Evolutionary conservation across 2,888 invertebrate genomes (phyloP).

Genomic region (Willowsia nigromaculata): DNA sequence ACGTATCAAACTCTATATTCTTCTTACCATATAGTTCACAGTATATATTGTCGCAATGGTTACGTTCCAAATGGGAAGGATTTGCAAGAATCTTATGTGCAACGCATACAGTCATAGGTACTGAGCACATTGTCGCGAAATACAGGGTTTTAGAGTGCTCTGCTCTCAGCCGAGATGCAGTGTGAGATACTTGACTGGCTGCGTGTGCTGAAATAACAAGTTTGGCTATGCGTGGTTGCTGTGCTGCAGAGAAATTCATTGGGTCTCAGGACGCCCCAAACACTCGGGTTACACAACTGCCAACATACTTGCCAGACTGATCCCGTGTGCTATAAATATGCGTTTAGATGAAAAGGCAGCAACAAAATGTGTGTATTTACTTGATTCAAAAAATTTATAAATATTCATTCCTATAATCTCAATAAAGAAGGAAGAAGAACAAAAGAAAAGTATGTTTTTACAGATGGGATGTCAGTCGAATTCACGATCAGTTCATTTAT

Average conservation of each 20-base stretch:
- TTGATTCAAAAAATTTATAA: background rate
- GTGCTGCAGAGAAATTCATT: background rate
- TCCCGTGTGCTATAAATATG: background rate
- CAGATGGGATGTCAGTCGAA: slow-evolving; percentile 23
- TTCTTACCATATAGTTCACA: background rate
- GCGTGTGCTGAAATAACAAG: background rate
- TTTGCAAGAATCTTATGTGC: background rate
- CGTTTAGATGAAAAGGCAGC: background rate
- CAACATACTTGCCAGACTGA: background rate
- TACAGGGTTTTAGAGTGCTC: background rate
- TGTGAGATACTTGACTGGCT: background rate
- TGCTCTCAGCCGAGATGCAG: background rate
- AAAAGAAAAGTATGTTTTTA: slow-evolving; percentile 11
- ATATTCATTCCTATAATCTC: background rate
- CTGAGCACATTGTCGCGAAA: background rate
- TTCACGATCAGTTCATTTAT: no score
- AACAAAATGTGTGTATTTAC: background rate
- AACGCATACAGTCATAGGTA: background rate
- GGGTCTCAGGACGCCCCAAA: background rate
- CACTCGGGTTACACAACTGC: background rate
- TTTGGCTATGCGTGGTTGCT: background rate
- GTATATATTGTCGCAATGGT: no score
- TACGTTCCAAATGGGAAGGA: no score
- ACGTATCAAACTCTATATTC: no score
- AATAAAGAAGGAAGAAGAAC: background rate